Percentiles rank a stretch among this genome's conserved stretches.
Evolutionary conservation across 2,888 invertebrate species (phyloP).

Genomic region (Operophtera brumata): DNA sequence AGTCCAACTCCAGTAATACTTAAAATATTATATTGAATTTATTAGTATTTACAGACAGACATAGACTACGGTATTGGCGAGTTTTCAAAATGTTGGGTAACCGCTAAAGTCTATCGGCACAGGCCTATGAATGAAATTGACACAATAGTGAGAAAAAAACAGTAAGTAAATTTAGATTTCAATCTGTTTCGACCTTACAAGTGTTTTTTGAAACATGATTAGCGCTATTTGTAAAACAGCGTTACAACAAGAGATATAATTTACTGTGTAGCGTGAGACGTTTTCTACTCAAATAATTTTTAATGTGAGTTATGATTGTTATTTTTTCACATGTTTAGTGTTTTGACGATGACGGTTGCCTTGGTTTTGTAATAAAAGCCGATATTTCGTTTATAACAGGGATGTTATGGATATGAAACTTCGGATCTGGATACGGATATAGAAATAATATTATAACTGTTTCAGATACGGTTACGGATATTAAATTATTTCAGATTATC

Average conservation of each 20-base stretch:
- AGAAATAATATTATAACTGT: too few species aligned
- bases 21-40: conserved; percentile 2
- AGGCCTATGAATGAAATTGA: conserved; percentile 50
- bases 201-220: conserved; percentile 53
- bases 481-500: too few species aligned
- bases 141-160: conserved; percentile 67
- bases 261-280: conserved; percentile 41
- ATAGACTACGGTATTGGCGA: conserved; percentile 17
- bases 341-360: conserved; percentile 23
- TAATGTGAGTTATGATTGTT: conserved; percentile 39
- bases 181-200: conserved; percentile 54
- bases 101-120: conserved; percentile 33
- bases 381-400: conserved; percentile 11
- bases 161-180: conserved; percentile 59
- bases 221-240: conserved; percentile 61
- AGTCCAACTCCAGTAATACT: not conserved
- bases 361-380: conserved; percentile 20
- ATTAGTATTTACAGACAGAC: conserved; percentile 6
- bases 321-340: conserved; percentile 37
- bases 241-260: conserved; percentile 55
- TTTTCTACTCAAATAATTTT: conserved; percentile 34
- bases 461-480: too few species aligned
- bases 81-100: conserved; percentile 20
- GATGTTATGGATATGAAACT: not conserved
- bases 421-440: not conserved